Base-by-base conservation (phyloP, 1,140 invertebrate species). In the Adoxophyes honmai region DNA sequence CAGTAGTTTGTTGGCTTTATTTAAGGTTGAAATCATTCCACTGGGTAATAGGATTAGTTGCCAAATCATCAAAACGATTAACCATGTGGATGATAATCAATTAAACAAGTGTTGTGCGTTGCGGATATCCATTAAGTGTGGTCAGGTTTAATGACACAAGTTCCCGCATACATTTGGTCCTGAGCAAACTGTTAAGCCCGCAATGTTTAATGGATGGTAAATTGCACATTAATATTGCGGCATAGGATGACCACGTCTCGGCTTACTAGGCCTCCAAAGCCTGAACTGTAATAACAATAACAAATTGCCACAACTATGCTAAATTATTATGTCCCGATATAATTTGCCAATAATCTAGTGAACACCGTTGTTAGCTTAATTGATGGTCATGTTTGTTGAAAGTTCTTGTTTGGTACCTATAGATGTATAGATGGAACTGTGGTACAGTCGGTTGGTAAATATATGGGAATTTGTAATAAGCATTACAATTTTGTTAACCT, bases 161-260 rank as follows among this genome's bases (percentile, higher is more conserved):
- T 86, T 78, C 71, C 64, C 68, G 72, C 74, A 83, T 81, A 78
- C 68, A 84, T 78, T 80, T 75, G 74, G 70, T 65, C 72, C 63
- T 66, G 55, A 64, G 70, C 69, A 71, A 77, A 82, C 73, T 80
- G 70, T 76, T 77, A 70, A 72, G 70, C 67, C 67, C 70, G 57
- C 71, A 74, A 60, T 66, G 73, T 82, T 82, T 78, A 84, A 84
- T 82, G 79, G 70, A 71, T 60, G 68, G 78, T 79, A 75, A 75
- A 82, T 77, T 77, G 68, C 64, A 70, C 73, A 80, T 80, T 77
- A 82, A 80, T 79, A 75, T 75, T 76, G 67, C 62, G 70, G 73
- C 59, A 64, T 61, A 63, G 57, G 64, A 66, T 83, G 72, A 79
- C 68, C 76, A 67, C 57, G 57, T 37, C 61, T 67, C 48, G 16